Percentiles rank a stretch among this genome's conserved stretches.
Conservation (phyloP, 2,888 invertebrate genomes). For the Ceramica pisi region DNA sequence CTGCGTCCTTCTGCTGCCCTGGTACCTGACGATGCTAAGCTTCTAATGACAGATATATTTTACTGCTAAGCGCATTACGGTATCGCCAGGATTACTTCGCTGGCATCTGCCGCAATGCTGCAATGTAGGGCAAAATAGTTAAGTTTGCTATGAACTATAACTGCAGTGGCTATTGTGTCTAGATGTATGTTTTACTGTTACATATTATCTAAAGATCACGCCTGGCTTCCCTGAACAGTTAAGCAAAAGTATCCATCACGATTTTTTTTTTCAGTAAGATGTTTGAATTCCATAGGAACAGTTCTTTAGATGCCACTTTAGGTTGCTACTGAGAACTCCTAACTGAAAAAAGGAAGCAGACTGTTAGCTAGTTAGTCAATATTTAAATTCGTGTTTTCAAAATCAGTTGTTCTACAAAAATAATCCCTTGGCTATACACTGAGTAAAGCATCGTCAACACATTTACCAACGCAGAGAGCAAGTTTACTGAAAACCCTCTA, state of each 20-base stretch:
- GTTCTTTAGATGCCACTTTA: too few relatives aligned
- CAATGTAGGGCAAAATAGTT: not conserved
- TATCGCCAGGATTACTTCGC: slow-evolving; percentile 31
- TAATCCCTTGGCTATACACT: not conserved
- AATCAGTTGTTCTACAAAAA: not conserved
- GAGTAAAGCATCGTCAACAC: too few relatives aligned
- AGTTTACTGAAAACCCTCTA: not conserved
- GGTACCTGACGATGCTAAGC: slow-evolving; percentile 4
- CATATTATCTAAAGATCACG: not conserved
- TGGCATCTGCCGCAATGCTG: slow-evolving; percentile 17
- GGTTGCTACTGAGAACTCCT: too few relatives aligned
- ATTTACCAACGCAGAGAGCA: not conserved
- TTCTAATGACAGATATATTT: slow-evolving; percentile 13
- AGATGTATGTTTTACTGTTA: too few relatives aligned
- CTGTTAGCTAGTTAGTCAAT: too few relatives aligned
- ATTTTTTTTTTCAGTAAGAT: too few relatives aligned
- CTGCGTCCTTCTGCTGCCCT: slow-evolving; percentile 4
- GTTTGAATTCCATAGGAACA: too few relatives aligned
- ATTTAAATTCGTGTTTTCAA: not conserved
- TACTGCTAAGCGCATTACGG: slow-evolving; percentile 39
- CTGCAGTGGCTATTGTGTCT: not conserved
- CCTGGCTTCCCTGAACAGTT: not conserved
- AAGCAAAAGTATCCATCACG: not conserved
- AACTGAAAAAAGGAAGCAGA: too few relatives aligned
- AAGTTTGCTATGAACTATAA: not conserved